A percentile compares a stretch with the other conserved stretches of the same genome.
These are phyloP conservation scores for Poicephalus gulielmi DNA, from an alignment of 2,113 vertebrate species.

Conservation along the genomic window DNA sequence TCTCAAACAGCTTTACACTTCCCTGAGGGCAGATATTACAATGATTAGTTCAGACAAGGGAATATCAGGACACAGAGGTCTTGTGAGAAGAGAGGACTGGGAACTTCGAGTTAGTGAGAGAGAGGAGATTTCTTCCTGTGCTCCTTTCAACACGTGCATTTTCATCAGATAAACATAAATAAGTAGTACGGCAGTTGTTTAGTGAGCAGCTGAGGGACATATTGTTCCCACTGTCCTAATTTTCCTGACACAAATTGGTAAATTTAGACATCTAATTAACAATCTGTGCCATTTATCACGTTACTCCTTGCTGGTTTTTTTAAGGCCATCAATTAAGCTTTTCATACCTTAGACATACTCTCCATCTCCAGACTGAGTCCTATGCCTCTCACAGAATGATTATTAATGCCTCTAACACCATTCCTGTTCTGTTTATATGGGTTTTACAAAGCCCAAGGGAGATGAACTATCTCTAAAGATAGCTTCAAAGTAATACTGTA, in stretches of 20 bases:
- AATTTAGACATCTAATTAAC: conserved; percentile 64
- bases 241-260: conserved; percentile 56
- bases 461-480: neutral
- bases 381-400: neutral
- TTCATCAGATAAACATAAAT: conserved; percentile 58
- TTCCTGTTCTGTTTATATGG: neutral
- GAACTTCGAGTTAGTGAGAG: neutral
- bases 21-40: neutral
- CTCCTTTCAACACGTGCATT: neutral
- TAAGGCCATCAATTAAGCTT: neutral
- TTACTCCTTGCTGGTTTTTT: neutral
- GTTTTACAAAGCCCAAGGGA: neutral
- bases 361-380: neutral
- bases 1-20: neutral
- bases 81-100: neutral
- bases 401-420: neutral
- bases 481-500: neutral
- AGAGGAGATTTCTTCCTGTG: neutral
- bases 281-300: conserved; percentile 38
- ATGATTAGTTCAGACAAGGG: conserved; percentile 26
- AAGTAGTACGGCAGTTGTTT: conserved; percentile 50
- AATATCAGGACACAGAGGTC: conserved; percentile 24
- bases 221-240: conserved; percentile 50
- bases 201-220: conserved; percentile 46
- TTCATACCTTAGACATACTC: neutral